Conservation (phyloP, 2,797 vertebrate species). For the Macropus fuliginosus region DNA sequence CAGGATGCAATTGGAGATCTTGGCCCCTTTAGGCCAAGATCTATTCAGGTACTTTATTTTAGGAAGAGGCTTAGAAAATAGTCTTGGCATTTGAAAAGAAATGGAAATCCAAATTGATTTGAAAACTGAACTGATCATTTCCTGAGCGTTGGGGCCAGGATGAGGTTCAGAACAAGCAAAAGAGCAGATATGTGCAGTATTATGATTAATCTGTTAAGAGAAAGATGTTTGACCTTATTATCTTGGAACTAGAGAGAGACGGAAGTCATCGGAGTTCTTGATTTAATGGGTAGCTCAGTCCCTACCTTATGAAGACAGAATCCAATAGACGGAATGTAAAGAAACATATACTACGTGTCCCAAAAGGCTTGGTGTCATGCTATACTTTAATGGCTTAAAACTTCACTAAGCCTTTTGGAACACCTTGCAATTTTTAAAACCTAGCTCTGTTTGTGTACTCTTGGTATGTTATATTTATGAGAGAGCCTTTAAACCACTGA, state of each 20-base stretch:
- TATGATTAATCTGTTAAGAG: not conserved
- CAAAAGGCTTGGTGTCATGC: not conserved
- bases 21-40: too few species aligned
- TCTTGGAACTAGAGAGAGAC: not conserved
- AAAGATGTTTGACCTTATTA: not conserved
- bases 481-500: not conserved
- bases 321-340: not conserved
- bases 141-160: not conserved
- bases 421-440: not conserved
- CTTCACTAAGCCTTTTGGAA: not conserved
- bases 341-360: not conserved
- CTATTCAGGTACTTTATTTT: not conserved
- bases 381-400: not conserved
- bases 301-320: not conserved
- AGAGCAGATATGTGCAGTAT: not conserved
- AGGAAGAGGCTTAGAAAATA: slow-evolving; percentile 39
- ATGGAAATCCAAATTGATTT: slow-evolving; percentile 16
- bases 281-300: not conserved
- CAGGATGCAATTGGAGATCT: too few species aligned
- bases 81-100: slow-evolving; percentile 8
- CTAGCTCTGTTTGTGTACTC: not conserved
- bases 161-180: not conserved
- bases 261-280: not conserved
- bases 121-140: slow-evolving; percentile 5
- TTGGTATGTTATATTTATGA: not conserved